Evolutionary conservation across 2,797 vertebrate species (phyloP).

Genomic region (Tiaroga cobitis): DNA sequence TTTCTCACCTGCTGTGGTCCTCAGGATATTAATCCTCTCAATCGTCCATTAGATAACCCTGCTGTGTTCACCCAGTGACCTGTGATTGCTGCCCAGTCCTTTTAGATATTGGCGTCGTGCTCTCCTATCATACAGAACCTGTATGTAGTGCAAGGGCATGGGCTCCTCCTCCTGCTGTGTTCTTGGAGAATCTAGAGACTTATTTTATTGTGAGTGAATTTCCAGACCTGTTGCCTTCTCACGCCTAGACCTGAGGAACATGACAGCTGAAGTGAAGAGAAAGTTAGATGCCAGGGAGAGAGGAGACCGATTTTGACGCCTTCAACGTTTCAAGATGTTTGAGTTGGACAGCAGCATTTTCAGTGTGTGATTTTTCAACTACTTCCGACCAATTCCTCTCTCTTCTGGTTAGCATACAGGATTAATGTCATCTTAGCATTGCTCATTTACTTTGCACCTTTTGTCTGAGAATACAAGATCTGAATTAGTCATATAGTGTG

Average conservation of each 20-base stretch:
- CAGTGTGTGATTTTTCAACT: neutral
- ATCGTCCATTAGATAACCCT: constrained; percentile 33
- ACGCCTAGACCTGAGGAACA: constrained; percentile 36
- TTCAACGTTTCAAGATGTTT: neutral
- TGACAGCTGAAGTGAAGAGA: constrained; percentile 13
- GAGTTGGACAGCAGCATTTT: neutral
- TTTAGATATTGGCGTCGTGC: neutral
- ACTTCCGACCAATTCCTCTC: neutral
- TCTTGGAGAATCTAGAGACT: constrained; percentile 19
- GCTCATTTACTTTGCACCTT: neutral
- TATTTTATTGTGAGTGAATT: constrained; percentile 31
- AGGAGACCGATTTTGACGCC: constrained; percentile 5
- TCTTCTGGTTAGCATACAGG: neutral
- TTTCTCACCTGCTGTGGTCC: constrained; percentile 43
- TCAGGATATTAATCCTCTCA: constrained; percentile 35
- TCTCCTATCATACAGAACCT: neutral
- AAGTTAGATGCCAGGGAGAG: constrained; percentile 32
- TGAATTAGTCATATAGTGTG: neutral
- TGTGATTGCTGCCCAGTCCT: neutral
- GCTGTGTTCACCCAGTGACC: constrained; percentile 28
- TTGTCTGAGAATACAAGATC: neutral
- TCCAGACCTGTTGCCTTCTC: constrained; percentile 42
- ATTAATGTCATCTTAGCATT: neutral
- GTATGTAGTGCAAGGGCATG: neutral
- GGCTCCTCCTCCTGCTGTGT: constrained; percentile 33